A percentile compares a stretch with the other conserved stretches of the same genome.
These are phyloP conservation scores for Nycticryphes semicollaris DNA, from an alignment of 2,113 vertebrate species.

Conservation along the genomic window DNA sequence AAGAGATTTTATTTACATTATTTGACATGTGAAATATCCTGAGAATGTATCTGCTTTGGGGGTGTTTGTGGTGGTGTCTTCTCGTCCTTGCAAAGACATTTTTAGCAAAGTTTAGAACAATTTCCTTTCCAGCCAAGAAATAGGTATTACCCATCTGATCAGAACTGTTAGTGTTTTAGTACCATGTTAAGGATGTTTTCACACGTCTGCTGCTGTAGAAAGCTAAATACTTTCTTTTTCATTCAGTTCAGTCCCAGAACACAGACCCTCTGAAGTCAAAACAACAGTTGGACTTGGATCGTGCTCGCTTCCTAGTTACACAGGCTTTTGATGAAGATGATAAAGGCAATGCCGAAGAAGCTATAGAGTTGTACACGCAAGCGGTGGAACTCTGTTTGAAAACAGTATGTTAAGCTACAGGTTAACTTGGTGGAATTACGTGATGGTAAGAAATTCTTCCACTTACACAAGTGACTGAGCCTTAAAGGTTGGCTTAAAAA, in stretches of 20 bases:
- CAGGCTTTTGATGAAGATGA: conserved; percentile 98
- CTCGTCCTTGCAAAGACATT: neutral
- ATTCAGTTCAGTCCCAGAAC: conserved; percentile 87
- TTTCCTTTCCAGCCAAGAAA: neutral
- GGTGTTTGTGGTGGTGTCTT: neutral
- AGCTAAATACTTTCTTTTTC: neutral
- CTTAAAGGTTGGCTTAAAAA: conserved; percentile 47
- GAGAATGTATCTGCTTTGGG: neutral
- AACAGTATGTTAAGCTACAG: conserved; percentile 81
- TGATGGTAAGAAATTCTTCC: conserved; percentile 71
- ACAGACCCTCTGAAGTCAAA: conserved; percentile 91
- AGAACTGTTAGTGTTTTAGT: neutral
- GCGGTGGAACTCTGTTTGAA: conserved; percentile 96
- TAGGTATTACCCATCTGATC: neutral
- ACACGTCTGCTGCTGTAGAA: neutral
- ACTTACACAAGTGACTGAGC: conserved; percentile 37
- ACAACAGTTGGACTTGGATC: conserved; percentile 93
- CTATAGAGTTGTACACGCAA: conserved; percentile 93
- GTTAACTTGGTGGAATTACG: conserved; percentile 69
- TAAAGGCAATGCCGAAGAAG: conserved; percentile 90
- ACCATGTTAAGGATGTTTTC: neutral
- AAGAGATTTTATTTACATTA: neutral
- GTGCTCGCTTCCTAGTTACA: conserved; percentile 94
- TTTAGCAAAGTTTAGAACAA: neutral
- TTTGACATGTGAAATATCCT: neutral